Conservation (phyloP, 2,888 invertebrate species). For the Diarsia mendica region DNA sequence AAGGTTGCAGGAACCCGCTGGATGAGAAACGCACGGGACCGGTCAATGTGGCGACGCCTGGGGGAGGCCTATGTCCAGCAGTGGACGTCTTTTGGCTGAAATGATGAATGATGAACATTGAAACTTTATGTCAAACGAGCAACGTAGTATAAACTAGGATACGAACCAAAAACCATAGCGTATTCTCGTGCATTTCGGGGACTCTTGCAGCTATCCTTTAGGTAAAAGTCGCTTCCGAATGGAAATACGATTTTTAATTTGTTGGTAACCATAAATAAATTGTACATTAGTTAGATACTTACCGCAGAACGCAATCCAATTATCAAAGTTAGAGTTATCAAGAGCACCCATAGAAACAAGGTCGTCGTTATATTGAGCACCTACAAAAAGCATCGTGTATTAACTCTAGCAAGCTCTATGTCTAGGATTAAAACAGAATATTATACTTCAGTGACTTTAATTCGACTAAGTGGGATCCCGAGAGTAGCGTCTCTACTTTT, state of each 20-base stretch:
- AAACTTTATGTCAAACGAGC: too few species aligned
- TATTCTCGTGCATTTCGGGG: neutral
- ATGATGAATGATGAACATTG: too few species aligned
- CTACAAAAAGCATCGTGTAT: slow-evolving; percentile 56
- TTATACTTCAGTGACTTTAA: too few species aligned
- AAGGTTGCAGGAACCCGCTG: too few species aligned
- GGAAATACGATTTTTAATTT: neutral
- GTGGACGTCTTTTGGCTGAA: too few species aligned
- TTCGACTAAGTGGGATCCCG: too few species aligned
- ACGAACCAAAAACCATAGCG: neutral
- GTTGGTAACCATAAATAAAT: neutral
- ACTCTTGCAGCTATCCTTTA: neutral
- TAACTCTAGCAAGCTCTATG: neutral
- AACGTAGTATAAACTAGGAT: neutral
- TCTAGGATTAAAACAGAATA: neutral
- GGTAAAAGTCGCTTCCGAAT: neutral
- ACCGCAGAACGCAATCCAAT: slow-evolving; percentile 65
- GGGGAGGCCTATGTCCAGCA: too few species aligned
- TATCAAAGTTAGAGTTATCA: slow-evolving; percentile 65
- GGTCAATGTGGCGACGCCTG: too few species aligned
- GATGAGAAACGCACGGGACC: too few species aligned
- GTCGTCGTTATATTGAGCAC: slow-evolving; percentile 65
- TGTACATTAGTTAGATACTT: slow-evolving; percentile 28
- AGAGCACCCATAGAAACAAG: slow-evolving; percentile 68
- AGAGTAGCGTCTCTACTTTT: too few species aligned